Evolutionary conservation across 1,140 invertebrate species (phyloP).

Genomic region (Caenorhabditis brenneri): DNA sequence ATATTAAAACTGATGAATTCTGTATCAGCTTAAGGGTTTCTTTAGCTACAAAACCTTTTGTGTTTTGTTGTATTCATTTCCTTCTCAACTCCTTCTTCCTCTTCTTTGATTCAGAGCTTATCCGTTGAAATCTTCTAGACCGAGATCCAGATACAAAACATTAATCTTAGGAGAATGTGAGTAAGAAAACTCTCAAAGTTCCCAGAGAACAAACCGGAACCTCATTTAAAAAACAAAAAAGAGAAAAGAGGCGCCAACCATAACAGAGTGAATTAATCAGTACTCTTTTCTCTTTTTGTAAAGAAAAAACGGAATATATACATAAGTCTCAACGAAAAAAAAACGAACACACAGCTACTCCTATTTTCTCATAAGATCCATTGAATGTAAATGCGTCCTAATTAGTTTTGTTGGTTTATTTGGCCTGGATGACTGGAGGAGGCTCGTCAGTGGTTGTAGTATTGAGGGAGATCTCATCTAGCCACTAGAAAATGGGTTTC

Average conservation of each 20-base stretch:
- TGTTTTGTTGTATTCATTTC: too few species aligned
- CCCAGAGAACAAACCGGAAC: background rate
- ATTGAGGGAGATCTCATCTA: background rate
- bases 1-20: too few species aligned
- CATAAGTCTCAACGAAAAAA: background rate
- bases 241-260: background rate
- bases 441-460: background rate
- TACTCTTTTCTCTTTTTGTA: background rate
- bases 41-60: too few species aligned
- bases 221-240: background rate
- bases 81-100: too few species aligned
- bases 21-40: too few species aligned
- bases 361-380: background rate
- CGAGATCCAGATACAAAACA: too few species aligned
- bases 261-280: constrained; percentile 35
- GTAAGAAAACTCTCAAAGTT: background rate
- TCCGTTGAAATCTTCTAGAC: too few species aligned
- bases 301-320: background rate
- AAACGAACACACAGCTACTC: background rate
- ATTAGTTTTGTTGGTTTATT: constrained; percentile 29
- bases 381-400: constrained; percentile 29
- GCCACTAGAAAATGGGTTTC: too few species aligned
- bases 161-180: background rate
- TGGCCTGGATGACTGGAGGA: background rate
- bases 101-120: too few species aligned